Base-by-base conservation (phyloP, 2,797 vertebrate genomes). In the Dendrocincla fuliginosa region DNA sequence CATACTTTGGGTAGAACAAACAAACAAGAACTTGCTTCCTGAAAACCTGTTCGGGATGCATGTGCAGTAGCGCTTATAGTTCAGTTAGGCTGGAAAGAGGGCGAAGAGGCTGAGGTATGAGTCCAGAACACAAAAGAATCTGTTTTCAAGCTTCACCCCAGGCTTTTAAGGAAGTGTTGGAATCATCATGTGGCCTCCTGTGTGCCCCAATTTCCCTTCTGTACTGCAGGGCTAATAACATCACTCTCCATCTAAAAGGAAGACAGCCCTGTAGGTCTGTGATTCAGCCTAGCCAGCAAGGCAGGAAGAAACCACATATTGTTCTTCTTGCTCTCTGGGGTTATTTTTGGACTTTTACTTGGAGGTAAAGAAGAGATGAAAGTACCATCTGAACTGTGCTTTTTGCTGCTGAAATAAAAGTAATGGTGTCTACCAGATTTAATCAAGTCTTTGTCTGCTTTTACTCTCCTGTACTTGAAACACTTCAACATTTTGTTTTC, bases 301-400 rank as follows among this genome's bases (percentile, higher is more conserved):
- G 52, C 70, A 76, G 70, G 70, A 91, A 65, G 94, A 88, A 89
- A 75, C 22, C 89, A 42, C 33, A 57, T 46, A 56, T 33, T 49
- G 56, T 82, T 47, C 53, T 82, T 84, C 85, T 88, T n/a, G 60
- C 33, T 94, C 37, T 42, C 76, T 53, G 16, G 42, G 39, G 42
- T 82, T 96, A 87, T 91, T 96, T 96, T 93, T 93, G 84, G 64
- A 84, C 60, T 44, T 93, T 92, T 87, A 79, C 59, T 84, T 61
- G 64, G 35, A 81, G 60, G 78, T 67, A 86, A 84, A 68, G 83
- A 46, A 84, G 52, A 92, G 85, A 95, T 89, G 83, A 93, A 95
- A 95, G 92, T 77, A 82, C 44, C 50, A 59, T 77, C 70, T 82
- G 74, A 91, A 93, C 55, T 77, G 68, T 82, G 44, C 60, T 95